Conservation (phyloP, 1,140 invertebrate species). For the Drosophila serrata region DNA sequence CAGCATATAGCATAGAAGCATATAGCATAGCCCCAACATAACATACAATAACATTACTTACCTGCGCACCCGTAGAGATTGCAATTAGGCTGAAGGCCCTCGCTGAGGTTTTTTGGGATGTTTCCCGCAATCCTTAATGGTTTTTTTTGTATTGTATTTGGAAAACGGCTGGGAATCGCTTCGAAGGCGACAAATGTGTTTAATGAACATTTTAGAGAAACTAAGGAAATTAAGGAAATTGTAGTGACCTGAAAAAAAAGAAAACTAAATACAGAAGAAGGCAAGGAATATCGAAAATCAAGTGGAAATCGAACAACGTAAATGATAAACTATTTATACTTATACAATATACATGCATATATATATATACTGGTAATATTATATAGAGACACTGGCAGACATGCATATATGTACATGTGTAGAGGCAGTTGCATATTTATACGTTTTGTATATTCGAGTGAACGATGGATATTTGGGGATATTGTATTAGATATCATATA, state of each 20-base stretch:
- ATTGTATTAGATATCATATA: slow-evolving; percentile 51
- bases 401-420: slow-evolving; percentile 23
- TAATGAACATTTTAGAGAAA: slow-evolving; percentile 20
- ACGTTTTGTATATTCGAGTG: slow-evolving; percentile 66
- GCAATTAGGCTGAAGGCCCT: slow-evolving; percentile 46
- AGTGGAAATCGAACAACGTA: slow-evolving; percentile 33
- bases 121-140: slow-evolving; percentile 22
- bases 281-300: slow-evolving; percentile 1
- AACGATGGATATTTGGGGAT: slow-evolving; percentile 28
- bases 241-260: slow-evolving; percentile 72
- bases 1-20: not conserved
- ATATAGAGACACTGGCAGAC: slow-evolving; percentile 9
- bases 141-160: slow-evolving; percentile 34
- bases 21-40: slow-evolving; percentile 3
- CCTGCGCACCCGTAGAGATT: slow-evolving; percentile 32
- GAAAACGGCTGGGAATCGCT: slow-evolving; percentile 66
- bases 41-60: not conserved
- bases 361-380: slow-evolving; percentile 43
- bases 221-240: slow-evolving; percentile 61
- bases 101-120: slow-evolving; percentile 27
- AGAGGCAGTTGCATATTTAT: slow-evolving; percentile 69
- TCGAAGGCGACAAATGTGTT: slow-evolving; percentile 21
- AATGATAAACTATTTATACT: slow-evolving; percentile 58
- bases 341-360: slow-evolving; percentile 46
- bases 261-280: not conserved